A percentile compares a stretch with the other conserved stretches of the same genome.
Evolutionary conservation across 2,797 vertebrate species (phyloP).

Genomic region (Acanthurus tractus): DNA sequence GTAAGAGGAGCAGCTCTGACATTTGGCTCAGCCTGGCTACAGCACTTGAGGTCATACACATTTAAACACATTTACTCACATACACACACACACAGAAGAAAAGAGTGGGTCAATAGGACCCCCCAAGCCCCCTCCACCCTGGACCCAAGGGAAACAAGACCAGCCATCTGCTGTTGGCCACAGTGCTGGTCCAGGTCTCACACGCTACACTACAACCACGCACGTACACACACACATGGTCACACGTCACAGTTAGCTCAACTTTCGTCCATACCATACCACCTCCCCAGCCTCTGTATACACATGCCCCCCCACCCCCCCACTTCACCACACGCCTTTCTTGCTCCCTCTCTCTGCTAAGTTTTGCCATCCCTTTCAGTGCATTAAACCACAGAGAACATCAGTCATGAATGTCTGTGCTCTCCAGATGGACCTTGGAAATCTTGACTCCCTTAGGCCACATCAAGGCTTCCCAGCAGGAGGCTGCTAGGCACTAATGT

Average conservation of each 20-base stretch:
- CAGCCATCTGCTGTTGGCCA: conserved; percentile 77
- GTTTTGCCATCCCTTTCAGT: conserved; percentile 56
- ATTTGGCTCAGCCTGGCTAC: conserved; percentile 69
- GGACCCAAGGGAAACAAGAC: conserved; percentile 48
- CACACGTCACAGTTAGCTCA: conserved; percentile 46
- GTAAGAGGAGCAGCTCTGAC: conserved; percentile 75
- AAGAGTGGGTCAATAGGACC: conserved; percentile 64
- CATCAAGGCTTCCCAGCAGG: conserved; percentile 70
- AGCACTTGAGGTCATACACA: conserved; percentile 68
- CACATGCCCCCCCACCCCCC: conserved; percentile 35
- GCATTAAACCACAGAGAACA: conserved; percentile 57
- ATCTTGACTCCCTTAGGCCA: conserved; percentile 65
- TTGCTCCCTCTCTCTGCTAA: conserved; percentile 41
- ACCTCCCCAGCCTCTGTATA: conserved; percentile 56
- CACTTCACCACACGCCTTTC: conserved; percentile 46
- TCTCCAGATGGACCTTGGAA: conserved; percentile 73
- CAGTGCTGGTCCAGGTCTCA: conserved; percentile 48
- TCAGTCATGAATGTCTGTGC: conserved; percentile 64
- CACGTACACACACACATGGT: conserved; percentile 28
- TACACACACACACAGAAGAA: conserved; percentile 43
- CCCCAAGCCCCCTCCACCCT: conserved; percentile 4
- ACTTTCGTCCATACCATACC: conserved; percentile 65
- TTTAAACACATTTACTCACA: conserved; percentile 37
- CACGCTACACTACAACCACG: conserved; percentile 34
- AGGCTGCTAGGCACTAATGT: conserved; percentile 47